Evolutionary conservation across 2,797 vertebrate genomes (phyloP).

Genomic region (Trichosurus vulpecula): DNA sequence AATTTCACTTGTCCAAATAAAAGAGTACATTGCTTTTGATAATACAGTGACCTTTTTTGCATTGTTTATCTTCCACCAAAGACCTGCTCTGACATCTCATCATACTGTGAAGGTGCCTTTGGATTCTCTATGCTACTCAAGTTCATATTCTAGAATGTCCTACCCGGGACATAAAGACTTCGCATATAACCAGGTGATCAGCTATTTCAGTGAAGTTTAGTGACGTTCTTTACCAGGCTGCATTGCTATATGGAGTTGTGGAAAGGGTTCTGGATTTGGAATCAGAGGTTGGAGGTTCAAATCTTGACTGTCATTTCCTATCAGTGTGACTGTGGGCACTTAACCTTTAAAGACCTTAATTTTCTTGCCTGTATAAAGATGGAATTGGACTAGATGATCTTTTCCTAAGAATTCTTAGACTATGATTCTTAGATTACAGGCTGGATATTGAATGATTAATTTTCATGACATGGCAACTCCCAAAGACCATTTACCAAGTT

Average conservation of each 20-base stretch:
- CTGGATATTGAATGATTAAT: background rate
- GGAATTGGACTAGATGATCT: background rate
- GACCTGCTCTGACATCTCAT: background rate
- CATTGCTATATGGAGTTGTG: background rate
- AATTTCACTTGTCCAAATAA: conserved; percentile 41
- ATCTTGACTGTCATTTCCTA: background rate
- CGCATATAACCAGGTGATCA: background rate
- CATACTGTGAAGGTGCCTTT: background rate
- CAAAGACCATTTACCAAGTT: background rate
- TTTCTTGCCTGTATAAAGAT: background rate
- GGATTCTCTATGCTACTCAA: background rate
- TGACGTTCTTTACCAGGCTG: background rate
- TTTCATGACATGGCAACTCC: background rate
- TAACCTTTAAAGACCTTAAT: background rate
- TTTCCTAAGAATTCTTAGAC: background rate
- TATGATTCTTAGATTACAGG: background rate
- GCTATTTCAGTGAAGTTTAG: background rate
- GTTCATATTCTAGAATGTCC: background rate
- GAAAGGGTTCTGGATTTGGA: background rate
- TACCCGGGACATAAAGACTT: background rate
- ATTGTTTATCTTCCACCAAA: conserved; percentile 25
- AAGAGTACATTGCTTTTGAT: conserved; percentile 31
- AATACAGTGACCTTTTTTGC: conserved; percentile 32
- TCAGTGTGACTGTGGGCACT: background rate
- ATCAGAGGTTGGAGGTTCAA: background rate